Base-by-base conservation (phyloP, 1,140 invertebrate species). In the Orussus abietinus region DNA sequence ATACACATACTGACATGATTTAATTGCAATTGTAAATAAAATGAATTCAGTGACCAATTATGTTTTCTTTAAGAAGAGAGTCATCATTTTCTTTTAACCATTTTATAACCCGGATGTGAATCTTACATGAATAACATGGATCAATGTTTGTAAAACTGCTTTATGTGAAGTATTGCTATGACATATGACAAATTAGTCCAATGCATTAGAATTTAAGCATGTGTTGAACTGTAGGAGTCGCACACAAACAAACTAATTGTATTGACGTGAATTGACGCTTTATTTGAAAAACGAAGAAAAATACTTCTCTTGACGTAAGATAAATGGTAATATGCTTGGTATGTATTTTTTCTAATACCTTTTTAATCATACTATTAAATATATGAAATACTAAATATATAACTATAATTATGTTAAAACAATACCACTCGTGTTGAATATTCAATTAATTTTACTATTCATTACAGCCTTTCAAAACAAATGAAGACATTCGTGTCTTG, bases 401-500 rank as follows among this genome's bases (percentile, higher is more conserved):
- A 44, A 31, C 17, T 34, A 15, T 26, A n/a, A n/a, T n/a, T n/a
- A n/a, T n/a, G 25, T 10, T 10, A 9, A 26, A 26, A 26, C 9
- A 11, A 26, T 11, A 26, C 9, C 25, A 26, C 13, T 33, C 17
- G 29, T 31, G 22, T 38, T 36, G 19, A 12, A n/a, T 39, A 9
- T 38, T 47, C 15, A 19, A 19, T 19, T 6, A n/a, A 12, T 47
- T 37, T 20, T 9, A 28, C 21, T 20, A 13, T 14, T 18, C 31
- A 29, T 62, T 62, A 33, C 51, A 60, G 60, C 54, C 37, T 28
- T 30, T 42, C 31, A 47, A 37, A 55, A 64, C 49, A 36, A 51
- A 50, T 37, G 51, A 66, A 59, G 47, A 37, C 22, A 69, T 69
- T 53, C 53, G 52, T 41, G 42, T 43, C 20, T 45, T 69, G 38